Evolutionary conservation across 2,888 invertebrate species (phyloP).

Genomic region (Lasioglossum villosulum): DNA sequence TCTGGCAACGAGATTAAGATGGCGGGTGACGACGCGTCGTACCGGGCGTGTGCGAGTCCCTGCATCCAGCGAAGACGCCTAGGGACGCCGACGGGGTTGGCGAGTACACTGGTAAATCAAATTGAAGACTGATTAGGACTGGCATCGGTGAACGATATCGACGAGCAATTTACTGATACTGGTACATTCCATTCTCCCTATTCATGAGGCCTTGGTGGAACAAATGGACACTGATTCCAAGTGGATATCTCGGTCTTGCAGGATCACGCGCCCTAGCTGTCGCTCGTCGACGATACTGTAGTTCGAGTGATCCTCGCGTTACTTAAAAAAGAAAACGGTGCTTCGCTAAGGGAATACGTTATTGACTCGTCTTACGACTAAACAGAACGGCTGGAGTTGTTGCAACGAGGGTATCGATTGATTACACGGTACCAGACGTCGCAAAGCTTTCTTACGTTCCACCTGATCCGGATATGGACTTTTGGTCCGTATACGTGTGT

Average conservation of each 20-base stretch:
- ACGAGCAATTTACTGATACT: constrained; percentile 40
- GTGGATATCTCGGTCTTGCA: not conserved
- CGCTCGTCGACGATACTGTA: not conserved
- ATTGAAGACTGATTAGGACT: constrained; percentile 53
- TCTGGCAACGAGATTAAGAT: constrained; percentile 2
- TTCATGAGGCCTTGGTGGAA: constrained; percentile 14
- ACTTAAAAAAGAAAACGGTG: not conserved
- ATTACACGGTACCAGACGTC: not conserved
- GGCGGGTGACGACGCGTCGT: not conserved
- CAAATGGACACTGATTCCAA: constrained; percentile 13
- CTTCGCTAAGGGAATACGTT: not conserved
- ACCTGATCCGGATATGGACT: not conserved
- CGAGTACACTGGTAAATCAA: constrained; percentile 36
- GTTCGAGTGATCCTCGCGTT: not conserved
- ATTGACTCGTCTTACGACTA: not conserved
- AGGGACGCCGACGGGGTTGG: constrained; percentile 28
- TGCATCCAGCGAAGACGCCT: not conserved
- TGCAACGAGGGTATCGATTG: not conserved
- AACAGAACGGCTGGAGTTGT: not conserved
- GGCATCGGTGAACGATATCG: constrained; percentile 26
- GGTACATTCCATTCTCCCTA: constrained; percentile 55
- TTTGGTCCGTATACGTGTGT: not conserved
- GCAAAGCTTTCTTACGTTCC: constrained; percentile 15
- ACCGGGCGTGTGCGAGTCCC: not conserved
- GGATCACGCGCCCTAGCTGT: not conserved